phyloP scores from a whole-genome alignment of 2,888 invertebrate genomes.

The Branchellion lobata region DNA sequence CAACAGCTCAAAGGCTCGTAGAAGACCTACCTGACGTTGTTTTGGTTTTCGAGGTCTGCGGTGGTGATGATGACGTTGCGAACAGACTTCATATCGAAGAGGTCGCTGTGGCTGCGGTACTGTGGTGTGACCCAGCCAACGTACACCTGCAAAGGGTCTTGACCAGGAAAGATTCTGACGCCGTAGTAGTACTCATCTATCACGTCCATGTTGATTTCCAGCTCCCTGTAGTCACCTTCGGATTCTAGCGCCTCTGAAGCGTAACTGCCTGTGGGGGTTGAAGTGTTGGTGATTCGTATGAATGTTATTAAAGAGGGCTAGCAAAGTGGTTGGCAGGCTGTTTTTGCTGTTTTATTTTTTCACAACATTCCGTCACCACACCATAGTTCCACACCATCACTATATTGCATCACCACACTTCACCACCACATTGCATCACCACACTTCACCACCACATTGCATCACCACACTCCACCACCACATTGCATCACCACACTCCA shows the following conservation, averaged over 20 bases:
- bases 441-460: too few relatives aligned
- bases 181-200: conserved; percentile 97
- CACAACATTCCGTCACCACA: too few relatives aligned
- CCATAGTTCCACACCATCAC: too few relatives aligned
- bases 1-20: neutral
- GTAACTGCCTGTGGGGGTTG: conserved; percentile 47
- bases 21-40: conserved; percentile 65
- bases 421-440: too few relatives aligned
- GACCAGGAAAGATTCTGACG: conserved; percentile 79
- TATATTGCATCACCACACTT: too few relatives aligned
- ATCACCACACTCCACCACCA: too few relatives aligned
- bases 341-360: too few relatives aligned
- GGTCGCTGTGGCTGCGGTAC: conserved; percentile 66
- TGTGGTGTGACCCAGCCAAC: conserved; percentile 99
- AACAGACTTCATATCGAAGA: conserved; percentile 60
- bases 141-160: conserved; percentile 69
- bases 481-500: too few relatives aligned
- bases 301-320: neutral
- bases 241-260: conserved; percentile 52
- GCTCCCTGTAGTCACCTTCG: conserved; percentile 54
- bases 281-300: conserved; percentile 46
- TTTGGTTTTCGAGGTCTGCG: conserved; percentile 69
- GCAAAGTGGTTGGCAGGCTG: too few relatives aligned
- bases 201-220: conserved; percentile 60
- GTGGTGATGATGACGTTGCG: conserved; percentile 59